Conservation (phyloP, 2,888 invertebrate species). For the Mimumesa dahlbomi region DNA sequence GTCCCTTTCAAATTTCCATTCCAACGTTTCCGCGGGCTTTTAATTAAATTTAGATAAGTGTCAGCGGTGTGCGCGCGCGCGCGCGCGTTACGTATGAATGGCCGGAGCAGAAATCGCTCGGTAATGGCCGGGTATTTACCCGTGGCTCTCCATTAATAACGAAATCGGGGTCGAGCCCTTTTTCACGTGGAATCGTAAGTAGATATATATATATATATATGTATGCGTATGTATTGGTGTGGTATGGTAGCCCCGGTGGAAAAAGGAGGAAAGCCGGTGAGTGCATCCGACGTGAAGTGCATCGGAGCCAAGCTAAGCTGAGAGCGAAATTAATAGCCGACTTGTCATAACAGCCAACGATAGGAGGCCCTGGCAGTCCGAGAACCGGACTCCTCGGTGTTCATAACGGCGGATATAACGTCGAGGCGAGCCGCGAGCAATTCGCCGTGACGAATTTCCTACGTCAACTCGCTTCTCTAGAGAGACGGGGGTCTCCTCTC, state of each 20-base stretch:
- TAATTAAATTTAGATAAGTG: not conserved
- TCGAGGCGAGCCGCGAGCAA: slow-evolving; percentile 54
- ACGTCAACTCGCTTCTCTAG: slow-evolving; percentile 56
- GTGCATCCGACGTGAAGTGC: slow-evolving; percentile 19
- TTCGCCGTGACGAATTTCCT: slow-evolving; percentile 68
- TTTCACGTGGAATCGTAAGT: not conserved
- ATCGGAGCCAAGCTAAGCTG: slow-evolving; percentile 39
- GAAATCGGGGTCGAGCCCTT: slow-evolving; percentile 23
- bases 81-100: not conserved
- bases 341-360: slow-evolving; percentile 64
- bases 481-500: slow-evolving; percentile 38
- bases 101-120: not conserved
- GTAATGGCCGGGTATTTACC: not conserved
- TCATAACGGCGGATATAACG: slow-evolving; percentile 50
- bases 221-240: no score
- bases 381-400: slow-evolving; percentile 49
- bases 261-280: slow-evolving; percentile 12
- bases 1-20: no score
- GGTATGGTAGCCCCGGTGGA: no score
- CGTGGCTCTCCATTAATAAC: slow-evolving; percentile 5
- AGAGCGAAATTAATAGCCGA: slow-evolving; percentile 64
- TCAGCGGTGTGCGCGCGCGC: no score
- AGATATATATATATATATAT: not conserved
- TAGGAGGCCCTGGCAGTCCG: slow-evolving; percentile 45
- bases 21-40: no score